Evolutionary conservation across 2,888 invertebrate species (phyloP), one percentile per base, ranked within the genome.

Genomic region (Odontocerum albicorne): DNA sequence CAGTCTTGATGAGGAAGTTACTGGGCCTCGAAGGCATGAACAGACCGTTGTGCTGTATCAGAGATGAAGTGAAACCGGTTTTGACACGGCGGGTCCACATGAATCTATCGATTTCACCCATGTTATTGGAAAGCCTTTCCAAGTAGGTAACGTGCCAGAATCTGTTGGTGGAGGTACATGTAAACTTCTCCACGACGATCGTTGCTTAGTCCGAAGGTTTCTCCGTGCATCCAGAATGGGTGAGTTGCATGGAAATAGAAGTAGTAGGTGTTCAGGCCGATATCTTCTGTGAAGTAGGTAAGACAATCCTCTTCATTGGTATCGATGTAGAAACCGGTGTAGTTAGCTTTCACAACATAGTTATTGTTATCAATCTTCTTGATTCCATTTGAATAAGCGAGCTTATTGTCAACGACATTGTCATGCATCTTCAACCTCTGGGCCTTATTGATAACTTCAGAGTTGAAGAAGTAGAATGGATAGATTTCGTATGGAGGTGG

Each of bases 401-500:
- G 66, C 46, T 77, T 70, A 8, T 81, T 79, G 64, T 82, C 75
- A 27, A 74, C 67, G 59, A 75, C 74, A 27, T 81, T 83, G 44
- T 82, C 84, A 63, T 82, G 79, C 75, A 82, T 80, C 66, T 82
- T 82, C 70, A 84, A 75, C 68, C 81, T 74, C 64, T 84, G 78
- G 1, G 84, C 87, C 65, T 85, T 81, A 65, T 84, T 81, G 63
- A 90, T 84, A 64, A 87, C 77, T 65, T 87, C 82, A 64, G 82
- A 74, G 71, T 86, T 85, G 67, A 88, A 84, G 77, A 88, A 90
- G 72, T 84, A 82, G 69, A 87, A 83, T 2, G 91, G 91, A 72
- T 84, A 82, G 68, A 90, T 81, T 72, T 91, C 91, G 67, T 90
- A 90, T 36, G 84, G 81, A 19, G 88, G 81, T 17, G 90, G 90